Evolutionary conservation across 2,113 vertebrate genomes (phyloP).

Genomic region (Alaudala cheleensis): DNA sequence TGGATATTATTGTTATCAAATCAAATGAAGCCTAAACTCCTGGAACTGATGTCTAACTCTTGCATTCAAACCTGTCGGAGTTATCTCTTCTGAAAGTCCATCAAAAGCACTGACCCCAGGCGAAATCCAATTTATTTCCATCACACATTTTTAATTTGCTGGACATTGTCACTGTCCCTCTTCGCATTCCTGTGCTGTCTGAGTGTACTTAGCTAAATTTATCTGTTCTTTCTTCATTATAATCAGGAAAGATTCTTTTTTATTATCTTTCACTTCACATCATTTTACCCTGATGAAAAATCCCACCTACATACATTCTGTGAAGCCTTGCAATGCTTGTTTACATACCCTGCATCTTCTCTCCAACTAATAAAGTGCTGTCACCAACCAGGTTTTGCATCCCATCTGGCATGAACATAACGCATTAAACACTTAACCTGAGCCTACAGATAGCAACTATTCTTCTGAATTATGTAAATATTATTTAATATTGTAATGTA

Average conservation of each 20-base stretch:
- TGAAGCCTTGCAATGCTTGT: conserved; percentile 6
- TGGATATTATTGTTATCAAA: not conserved
- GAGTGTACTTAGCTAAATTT: not conserved
- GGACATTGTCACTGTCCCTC: not conserved
- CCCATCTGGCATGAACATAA: conserved; percentile 31
- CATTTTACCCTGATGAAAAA: conserved; percentile 2
- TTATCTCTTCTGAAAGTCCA: too few species aligned
- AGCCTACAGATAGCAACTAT: not conserved
- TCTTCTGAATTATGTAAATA: not conserved
- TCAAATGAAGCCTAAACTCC: not conserved
- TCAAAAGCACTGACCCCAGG: not conserved
- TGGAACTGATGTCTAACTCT: not conserved
- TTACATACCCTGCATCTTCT: not conserved
- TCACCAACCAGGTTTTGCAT: conserved; percentile 2
- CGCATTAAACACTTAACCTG: not conserved
- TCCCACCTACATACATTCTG: conserved; percentile 58
- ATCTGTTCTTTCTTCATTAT: not conserved
- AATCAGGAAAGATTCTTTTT: not conserved
- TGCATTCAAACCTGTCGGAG: not conserved
- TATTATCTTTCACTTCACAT: conserved; percentile 15
- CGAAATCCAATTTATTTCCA: not conserved
- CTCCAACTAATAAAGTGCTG: not conserved
- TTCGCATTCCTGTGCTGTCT: not conserved
- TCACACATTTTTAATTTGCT: not conserved
- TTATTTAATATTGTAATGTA: not conserved